These are phyloP conservation scores for Eremophila alpestris DNA, from an alignment of 2,797 vertebrate species.

Conservation along the genomic window DNA sequence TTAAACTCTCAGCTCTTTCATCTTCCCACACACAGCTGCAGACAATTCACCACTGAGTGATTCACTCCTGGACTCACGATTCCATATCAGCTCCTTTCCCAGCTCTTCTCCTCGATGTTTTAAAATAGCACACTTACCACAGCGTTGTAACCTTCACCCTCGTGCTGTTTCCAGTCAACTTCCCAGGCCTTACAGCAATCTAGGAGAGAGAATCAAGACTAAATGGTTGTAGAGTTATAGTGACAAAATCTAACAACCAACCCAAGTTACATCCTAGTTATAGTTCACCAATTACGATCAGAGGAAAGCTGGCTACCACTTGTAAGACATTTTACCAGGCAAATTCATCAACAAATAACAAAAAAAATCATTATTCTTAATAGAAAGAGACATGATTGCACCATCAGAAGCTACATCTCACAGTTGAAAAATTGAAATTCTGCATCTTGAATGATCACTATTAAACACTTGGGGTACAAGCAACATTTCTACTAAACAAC, in stretches of 20 bases:
- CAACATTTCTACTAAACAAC: background rate
- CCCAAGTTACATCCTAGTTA: background rate
- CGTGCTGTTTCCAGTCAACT: background rate
- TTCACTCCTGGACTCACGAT: slow-evolving; percentile 14
- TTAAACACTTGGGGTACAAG: background rate
- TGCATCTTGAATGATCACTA: background rate
- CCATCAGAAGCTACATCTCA: background rate
- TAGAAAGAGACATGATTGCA: background rate
- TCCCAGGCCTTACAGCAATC: background rate
- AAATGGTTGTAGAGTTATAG: accelerated
- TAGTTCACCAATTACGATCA: background rate
- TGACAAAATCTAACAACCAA: background rate
- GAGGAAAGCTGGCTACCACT: background rate
- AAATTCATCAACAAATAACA: background rate
- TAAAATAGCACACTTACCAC: slow-evolving; percentile 31
- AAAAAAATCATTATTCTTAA: background rate
- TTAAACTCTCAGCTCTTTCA: background rate
- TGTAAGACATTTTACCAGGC: background rate
- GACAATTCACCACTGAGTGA: background rate
- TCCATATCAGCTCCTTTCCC: background rate
- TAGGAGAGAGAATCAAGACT: background rate
- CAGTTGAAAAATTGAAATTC: background rate
- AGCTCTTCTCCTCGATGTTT: background rate
- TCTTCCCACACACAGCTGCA: slow-evolving; percentile 47
- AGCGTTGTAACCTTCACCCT: background rate